Base-by-base conservation (phyloP, 1,140 invertebrate species). In the Rhizoglyphus robini region DNA sequence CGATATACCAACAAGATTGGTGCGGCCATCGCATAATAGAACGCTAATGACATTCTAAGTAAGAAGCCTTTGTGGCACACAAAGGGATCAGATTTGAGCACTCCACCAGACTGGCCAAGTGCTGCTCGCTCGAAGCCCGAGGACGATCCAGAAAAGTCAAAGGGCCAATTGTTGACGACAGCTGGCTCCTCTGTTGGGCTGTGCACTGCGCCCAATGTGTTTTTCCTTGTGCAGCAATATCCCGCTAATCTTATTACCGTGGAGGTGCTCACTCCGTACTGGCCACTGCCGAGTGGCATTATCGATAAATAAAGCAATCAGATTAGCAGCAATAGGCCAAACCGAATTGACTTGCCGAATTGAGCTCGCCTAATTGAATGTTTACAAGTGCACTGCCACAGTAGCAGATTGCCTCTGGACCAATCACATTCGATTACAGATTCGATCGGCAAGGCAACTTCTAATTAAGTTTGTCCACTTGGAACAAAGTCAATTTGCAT, bases 141-240 rank as follows among this genome's bases (percentile, higher is more conserved):
- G 51, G 51, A 54, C 51, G 51, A 54, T 8, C 51, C 51, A 25
- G 51, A 54, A 54, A 54, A 54, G 51, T 54, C 51, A 54, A 54
- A 54, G 51, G 31, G 51, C 51, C 51, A 54, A 54, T 54, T 54
- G 51, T 54, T 54, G 51, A 54, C 51, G 51, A 54, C 51, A 54
- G 51, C 51, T 54, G 51, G 51, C 51, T 54, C 20, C 41, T 46
- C 41, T 23, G 23, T 46, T 15, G 41, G 15, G 15, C 41, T 15
- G 41, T 23, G 23, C 41, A 46, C 41, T 23, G 23, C 41, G 23
- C 41, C 15, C 41, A 46, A 46, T 23, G 15, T 23, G 15, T 15
- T 46, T 46, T 46, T 15, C 41, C 41, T 46, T 46, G 15, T 46
- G 36, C 36, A 41, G 36, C 36, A 41, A 41, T 41, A 54, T 54